Conservation (phyloP, 2,113 vertebrate species). For the Athene cunicularia region DNA sequence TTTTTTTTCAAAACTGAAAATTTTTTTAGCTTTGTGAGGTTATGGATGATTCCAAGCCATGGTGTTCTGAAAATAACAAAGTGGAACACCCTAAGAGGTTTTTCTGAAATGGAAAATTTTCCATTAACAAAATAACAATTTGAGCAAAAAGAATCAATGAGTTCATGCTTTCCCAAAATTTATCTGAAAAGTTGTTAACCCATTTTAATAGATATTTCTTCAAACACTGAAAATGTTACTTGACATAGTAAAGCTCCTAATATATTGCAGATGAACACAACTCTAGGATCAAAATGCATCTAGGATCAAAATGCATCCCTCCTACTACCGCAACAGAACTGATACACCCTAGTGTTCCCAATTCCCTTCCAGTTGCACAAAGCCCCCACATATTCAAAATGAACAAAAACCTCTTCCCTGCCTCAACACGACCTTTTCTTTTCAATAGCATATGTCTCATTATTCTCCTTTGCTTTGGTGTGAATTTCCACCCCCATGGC, state of each 20-base stretch:
- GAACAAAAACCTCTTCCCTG: not conserved
- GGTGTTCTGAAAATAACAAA: not conserved
- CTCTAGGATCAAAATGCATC: not conserved
- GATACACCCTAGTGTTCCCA: accelerated
- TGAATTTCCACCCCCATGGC: not conserved
- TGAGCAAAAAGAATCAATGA: not conserved
- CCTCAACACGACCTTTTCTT: accelerated
- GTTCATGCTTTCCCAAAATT: not conserved
- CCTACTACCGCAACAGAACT: not conserved
- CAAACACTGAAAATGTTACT: not conserved
- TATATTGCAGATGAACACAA: not conserved
- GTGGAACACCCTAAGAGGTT: not conserved
- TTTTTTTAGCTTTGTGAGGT: not conserved
- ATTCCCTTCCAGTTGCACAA: not conserved
- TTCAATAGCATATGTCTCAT: not conserved
- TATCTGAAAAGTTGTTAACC: not conserved
- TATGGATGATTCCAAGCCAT: not conserved
- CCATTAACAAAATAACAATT: not conserved
- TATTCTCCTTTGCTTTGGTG: not conserved
- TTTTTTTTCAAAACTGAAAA: not conserved
- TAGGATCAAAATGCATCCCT: too few species aligned
- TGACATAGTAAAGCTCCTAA: not conserved
- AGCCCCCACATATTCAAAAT: not conserved
- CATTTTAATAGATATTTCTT: not conserved
- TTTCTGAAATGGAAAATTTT: not conserved